Evolutionary conservation across 2,888 invertebrate genomes (phyloP), one percentile per base, ranked within the genome.

Genomic region (Hofmannophila pseudospretella): DNA sequence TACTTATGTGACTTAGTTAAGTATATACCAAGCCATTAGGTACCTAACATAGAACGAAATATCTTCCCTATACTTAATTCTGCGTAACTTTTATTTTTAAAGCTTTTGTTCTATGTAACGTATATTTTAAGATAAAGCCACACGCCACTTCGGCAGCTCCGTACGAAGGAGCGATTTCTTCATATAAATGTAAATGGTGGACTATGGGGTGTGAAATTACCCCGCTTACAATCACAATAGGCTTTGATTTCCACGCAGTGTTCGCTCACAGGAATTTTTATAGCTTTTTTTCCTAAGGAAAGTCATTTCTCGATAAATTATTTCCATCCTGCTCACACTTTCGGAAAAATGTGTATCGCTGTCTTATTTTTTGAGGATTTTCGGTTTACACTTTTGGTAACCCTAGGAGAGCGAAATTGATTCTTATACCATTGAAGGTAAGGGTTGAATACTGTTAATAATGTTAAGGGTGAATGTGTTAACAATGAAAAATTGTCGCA

Each of bases 121-220:
- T 16, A 16, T n/a, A 16, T 16, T 16, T 5, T 16, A 4, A 4
- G 16, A 16, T 4, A 16, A 5, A 16, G 16, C 16, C n/a, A 7
- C 20, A n/a, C 32, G 32, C 19, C 22, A 32, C 31, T 31, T 22
- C 23, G 10, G 7, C 10, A 10, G 11, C 11, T 32, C 23, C 40
- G 38, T 38, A 45, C 29, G 35, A 28, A 45, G 45, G 54, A 58
- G 50, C 46, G 57, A 57, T 56, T 60, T 56, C 71, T 70, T 75
- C 74, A 75, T 75, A 75, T 75, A 75, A 72, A 75, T 75, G 74
- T 69, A 66, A 75, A 75, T 74, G 64, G 49, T 43, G 37, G 45
- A 45, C 40, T 44, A 51, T 53, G 66, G 67, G 67, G 65, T 54
- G 62, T 45, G 53, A 58, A 43, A 65, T 67, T 65, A 60, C 59